These are phyloP conservation scores for Pocillopora verrucosa DNA, from an alignment of 64 coral and sea anemone genomes.

Conservation along the genomic window DNA sequence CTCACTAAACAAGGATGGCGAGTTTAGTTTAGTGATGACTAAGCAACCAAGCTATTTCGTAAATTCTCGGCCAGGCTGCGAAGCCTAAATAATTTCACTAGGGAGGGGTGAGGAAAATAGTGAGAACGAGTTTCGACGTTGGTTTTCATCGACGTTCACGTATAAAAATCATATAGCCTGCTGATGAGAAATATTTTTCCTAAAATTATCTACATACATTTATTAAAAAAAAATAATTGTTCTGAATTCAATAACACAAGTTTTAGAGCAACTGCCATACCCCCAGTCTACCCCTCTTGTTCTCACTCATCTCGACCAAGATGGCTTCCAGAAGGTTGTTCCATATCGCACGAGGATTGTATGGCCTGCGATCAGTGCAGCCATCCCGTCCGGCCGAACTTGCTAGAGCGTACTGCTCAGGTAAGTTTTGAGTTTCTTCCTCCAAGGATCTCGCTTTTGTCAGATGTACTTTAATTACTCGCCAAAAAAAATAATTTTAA, in stretches of 20 bases:
- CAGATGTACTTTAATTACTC: not conserved
- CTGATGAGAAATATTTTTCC: too few relatives aligned
- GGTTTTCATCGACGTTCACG: not conserved
- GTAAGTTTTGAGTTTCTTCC: not conserved
- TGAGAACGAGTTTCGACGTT: not conserved
- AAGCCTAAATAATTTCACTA: not conserved
- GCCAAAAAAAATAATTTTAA: not conserved
- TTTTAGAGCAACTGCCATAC: not conserved
- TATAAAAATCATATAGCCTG: not conserved
- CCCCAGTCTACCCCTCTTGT: not conserved
- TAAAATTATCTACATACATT: not conserved
- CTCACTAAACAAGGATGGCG: conserved; percentile 9
- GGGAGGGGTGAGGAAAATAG: not conserved
- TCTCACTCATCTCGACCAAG: not conserved
- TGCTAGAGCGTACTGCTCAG: conserved; percentile 54
- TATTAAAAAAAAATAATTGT: not conserved
- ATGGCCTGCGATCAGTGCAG: conserved; percentile 1
- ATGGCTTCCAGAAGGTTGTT: conserved; percentile 67
- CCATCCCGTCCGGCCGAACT: not conserved
- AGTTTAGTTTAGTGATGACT: not conserved
- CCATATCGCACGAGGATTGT: conserved; percentile 54
- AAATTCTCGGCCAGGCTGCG: not conserved
- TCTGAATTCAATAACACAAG: not conserved
- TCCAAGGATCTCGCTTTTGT: too few relatives aligned
- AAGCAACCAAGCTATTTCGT: not conserved